Base-by-base conservation (phyloP, 2,113 vertebrate genomes). In the Loxodonta africana region DNA sequence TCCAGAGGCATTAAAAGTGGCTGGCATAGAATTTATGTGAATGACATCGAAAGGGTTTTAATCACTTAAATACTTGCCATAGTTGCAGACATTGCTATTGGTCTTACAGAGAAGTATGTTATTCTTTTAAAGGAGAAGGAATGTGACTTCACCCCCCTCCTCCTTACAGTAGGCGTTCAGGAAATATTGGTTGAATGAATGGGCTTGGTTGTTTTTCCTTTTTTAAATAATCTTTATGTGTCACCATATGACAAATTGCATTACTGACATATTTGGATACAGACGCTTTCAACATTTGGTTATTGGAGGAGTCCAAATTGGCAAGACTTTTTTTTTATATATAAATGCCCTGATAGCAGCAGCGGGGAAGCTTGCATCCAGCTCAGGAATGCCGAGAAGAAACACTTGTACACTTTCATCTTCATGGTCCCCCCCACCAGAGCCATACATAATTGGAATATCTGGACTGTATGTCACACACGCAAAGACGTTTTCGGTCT, bases 261-360 rank as follows among this genome's bases (percentile, higher is more conserved):
- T 84, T 93, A 63, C 51, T 93, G 80, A 83, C 37, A 93, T 87
- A 73, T 90, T 94, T 94, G 46, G 57, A 18, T 78, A 74, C 83
- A 91, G 53, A 96, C 80, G 83, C 63, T 95, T 96, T 89, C 46
- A 51, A 11, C 88, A 85, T 78, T 46, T 77, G 82, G 44, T 60
- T 88, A 81, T 82, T 89, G 77, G 46, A 81, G 57, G 76, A 88
- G 44, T 71, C 2, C 33, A 44, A 74, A 23, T n/a, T 26, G 46
- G 30, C 73, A 48, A 88, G 48, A 69, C 48, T 92, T 65, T 48
- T 37, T 37, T 37, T 37, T 37, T 37, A 37, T 37, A 67, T 44
- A 53, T 65, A 89, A 80, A 77, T 81, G n/a, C n/a, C 26, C 18
- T 37, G n/a, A 83, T 41, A 69, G 69, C 4, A 51, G 84, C 93